Percentiles rank a stretch among this genome's conserved stretches.
Conservation (phyloP, 2,888 invertebrate species). For the Rhagium mordax region DNA sequence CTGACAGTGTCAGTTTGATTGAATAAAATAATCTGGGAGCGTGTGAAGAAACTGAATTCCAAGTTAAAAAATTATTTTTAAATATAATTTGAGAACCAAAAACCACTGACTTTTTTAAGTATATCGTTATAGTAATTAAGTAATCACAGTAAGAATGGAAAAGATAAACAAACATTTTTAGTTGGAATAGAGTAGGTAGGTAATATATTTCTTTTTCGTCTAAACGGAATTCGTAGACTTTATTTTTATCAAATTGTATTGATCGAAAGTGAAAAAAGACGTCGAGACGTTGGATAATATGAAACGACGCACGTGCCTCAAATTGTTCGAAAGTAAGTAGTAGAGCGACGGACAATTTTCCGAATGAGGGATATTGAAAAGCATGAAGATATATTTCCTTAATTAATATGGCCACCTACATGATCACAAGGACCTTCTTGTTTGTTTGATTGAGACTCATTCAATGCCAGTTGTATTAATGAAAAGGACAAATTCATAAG, state of each 20-base stretch:
- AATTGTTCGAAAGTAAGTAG: slow-evolving; percentile 6
- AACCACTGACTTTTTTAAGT: no score
- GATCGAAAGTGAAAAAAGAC: not conserved
- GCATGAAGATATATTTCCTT: slow-evolving; percentile 30
- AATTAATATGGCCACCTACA: slow-evolving; percentile 28
- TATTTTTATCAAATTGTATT: not conserved
- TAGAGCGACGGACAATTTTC: slow-evolving; percentile 14
- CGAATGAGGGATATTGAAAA: slow-evolving; percentile 20
- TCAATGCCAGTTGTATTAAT: slow-evolving; percentile 40
- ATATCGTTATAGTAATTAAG: no score
- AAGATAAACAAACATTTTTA: no score
- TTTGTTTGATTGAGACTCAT: slow-evolving; percentile 41
- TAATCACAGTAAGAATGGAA: no score
- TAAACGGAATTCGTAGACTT: not conserved
- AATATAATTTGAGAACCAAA: no score
- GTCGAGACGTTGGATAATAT: slow-evolving; percentile 19
- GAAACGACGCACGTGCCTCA: slow-evolving; percentile 18
- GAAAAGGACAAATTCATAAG: slow-evolving; percentile 40
- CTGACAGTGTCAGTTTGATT: no score
- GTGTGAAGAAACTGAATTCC: no score
- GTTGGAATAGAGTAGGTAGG: no score
- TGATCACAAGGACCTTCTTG: slow-evolving; percentile 34
- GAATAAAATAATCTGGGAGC: no score
- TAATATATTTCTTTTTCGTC: no score
- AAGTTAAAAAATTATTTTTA: no score